phyloP scores from a whole-genome alignment of 2,113 vertebrate species.

The Ctenodactylus gundi region DNA sequence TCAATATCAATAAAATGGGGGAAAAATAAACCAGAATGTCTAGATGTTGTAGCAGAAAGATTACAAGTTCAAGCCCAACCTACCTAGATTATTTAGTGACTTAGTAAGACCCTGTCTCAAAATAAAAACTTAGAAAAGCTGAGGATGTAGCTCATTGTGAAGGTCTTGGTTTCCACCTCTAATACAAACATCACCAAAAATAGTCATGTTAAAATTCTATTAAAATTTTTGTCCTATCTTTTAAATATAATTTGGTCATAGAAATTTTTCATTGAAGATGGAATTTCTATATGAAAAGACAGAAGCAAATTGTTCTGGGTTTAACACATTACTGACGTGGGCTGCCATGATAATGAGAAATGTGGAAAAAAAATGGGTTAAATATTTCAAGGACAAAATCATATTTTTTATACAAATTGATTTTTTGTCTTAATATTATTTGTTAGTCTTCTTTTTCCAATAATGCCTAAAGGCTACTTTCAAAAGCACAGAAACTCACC shows the following conservation, averaged over 20 bases:
- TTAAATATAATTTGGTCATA: background rate
- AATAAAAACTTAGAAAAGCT: too few relatives aligned
- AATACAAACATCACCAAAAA: too few relatives aligned
- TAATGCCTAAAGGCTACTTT: background rate
- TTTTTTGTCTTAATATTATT: background rate
- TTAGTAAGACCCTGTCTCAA: too few relatives aligned
- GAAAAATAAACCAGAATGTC: too few relatives aligned
- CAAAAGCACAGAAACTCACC: background rate
- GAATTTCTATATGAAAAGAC: background rate
- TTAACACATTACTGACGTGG: background rate
- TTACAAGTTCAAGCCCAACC: too few relatives aligned
- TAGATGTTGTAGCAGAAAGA: too few relatives aligned
- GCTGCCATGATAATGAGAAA: background rate
- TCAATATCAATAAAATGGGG: too few relatives aligned
- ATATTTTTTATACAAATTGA: background rate
- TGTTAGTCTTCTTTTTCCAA: background rate
- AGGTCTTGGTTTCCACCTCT: too few relatives aligned
- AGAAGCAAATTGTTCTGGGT: background rate
- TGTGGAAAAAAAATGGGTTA: background rate
- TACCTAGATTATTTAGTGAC: too few relatives aligned
- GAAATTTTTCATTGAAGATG: background rate
- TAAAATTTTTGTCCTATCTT: conserved; percentile 14
- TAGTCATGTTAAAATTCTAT: background rate
- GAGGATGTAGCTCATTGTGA: too few relatives aligned
- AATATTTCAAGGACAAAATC: background rate